Conservation (phyloP, 1,140 invertebrate species). For the Pseudomyrmex dendroicus region DNA sequence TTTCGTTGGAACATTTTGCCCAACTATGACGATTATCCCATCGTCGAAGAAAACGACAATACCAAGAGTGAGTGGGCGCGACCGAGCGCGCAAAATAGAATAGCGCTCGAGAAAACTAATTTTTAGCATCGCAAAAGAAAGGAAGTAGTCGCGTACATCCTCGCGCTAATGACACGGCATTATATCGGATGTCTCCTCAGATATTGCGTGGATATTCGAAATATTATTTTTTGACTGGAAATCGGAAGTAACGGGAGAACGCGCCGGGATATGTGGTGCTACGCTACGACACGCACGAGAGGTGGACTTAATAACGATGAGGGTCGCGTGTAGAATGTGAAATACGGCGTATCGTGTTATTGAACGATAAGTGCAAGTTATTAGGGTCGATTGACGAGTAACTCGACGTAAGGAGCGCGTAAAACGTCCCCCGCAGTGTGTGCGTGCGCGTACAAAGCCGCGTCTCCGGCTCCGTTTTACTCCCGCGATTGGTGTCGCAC, state of each 20-base stretch:
- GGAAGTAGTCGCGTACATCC: no score
- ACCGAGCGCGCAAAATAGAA: not conserved
- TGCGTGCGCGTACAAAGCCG: conserved; percentile 71
- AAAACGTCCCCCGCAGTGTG: conserved; percentile 75
- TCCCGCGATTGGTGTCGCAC: conserved; percentile 66
- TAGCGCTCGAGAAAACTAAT: not conserved
- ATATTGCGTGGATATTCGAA: no score
- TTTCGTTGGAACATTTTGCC: conserved; percentile 65
- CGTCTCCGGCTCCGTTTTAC: conserved; percentile 69
- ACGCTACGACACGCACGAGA: conserved; percentile 19
- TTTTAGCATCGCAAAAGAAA: no score
- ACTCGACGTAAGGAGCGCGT: conserved; percentile 74
- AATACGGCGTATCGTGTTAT: conserved; percentile 72
- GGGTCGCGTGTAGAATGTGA: conserved; percentile 64
- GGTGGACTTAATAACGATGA: conserved; percentile 63
- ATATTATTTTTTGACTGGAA: not conserved
- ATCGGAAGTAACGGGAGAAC: not conserved
- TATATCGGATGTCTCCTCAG: no score
- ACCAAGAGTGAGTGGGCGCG: conserved; percentile 50
- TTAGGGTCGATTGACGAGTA: conserved; percentile 82
- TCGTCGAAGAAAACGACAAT: conserved; percentile 13
- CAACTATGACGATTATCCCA: conserved; percentile 54
- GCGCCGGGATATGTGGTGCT: conserved; percentile 21
- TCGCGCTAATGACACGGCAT: no score
- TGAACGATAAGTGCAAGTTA: conserved; percentile 79